Evolutionary conservation across 2,797 vertebrate species (phyloP).

Genomic region (Florisuga fusca): DNA sequence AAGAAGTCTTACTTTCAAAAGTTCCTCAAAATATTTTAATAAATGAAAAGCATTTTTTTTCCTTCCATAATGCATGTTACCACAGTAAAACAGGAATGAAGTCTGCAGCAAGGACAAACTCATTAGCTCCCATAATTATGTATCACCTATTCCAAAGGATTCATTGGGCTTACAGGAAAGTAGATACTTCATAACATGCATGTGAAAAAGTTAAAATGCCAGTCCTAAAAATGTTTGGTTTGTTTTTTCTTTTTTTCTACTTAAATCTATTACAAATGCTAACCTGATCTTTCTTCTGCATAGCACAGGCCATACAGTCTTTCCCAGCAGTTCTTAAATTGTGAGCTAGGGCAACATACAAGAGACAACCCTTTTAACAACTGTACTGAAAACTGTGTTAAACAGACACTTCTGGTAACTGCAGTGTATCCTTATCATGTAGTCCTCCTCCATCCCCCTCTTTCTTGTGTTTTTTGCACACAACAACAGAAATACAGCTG

Average conservation of each 20-base stretch:
- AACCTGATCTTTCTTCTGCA: not conserved
- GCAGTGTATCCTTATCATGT: fast-evolving
- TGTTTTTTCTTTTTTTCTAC: not conserved
- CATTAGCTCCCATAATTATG: not conserved
- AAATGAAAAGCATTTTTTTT: not conserved
- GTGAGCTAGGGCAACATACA: not conserved
- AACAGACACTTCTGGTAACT: not conserved
- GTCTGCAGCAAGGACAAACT: not conserved
- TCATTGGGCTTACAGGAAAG: not conserved
- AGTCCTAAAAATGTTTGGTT: not conserved
- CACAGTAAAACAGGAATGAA: not conserved
- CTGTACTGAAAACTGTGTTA: not conserved
- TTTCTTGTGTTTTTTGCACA: not conserved
- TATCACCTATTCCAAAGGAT: not conserved
- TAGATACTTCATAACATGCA: not conserved
- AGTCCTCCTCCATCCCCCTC: not conserved
- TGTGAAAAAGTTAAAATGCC: not conserved
- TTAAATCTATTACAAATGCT: not conserved
- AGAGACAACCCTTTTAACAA: not conserved
- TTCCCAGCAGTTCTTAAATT: not conserved
- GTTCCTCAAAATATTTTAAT: not conserved
- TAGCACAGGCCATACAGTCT: not conserved
- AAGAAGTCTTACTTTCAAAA: not conserved
- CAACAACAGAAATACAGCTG: not conserved
- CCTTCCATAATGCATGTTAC: not conserved